Evolutionary conservation across 2,888 invertebrate species (phyloP), one percentile per base, ranked within the genome.

Genomic region (Pandemis corylana): DNA sequence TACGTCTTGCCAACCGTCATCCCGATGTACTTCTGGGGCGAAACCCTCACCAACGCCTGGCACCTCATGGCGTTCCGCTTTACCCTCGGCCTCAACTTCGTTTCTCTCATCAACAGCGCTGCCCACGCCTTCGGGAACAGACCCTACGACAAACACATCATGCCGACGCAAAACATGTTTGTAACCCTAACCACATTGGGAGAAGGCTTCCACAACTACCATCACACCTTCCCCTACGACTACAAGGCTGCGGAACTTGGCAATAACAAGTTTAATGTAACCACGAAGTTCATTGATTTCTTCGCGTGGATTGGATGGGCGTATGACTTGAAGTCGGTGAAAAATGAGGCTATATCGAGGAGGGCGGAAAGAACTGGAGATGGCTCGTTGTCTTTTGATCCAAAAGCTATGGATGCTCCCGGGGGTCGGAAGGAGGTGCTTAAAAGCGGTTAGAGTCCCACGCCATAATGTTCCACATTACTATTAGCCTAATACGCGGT

Each of bases 71-170:
- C 98, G 72, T 91, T 97, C 71, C 96, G 98, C 68, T 99, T 98
- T 89, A 96, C 96, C 0, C 79, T 96, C 41, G 96, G 96, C 0
- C 95, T 99, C 79, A 97, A 99, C 87, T 95, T 96, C 49, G 99
- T 99, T 0, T 99, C 98, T 98, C 93, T 97, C 77, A 98, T 99
- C 6, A 99, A 99, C 91, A 98, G 98, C 81, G 97, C 97, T 1
- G 98, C 99, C 0, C 99, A 99, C 87, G 96, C 97, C 82, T 98
- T 97, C 94, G 99, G 99, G 78, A 97, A 96, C 87, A 97, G 96
- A 83, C 98, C 99, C 1, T 99, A 98, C 89, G 99, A 99, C 89
- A 96, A 95, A 96, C 96, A 89, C 92, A 95, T 88, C 20, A 63
- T 42, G 20, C 46, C 74, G 0, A 56, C 74, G 0, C 65, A 74